Evolutionary conservation across 2,113 vertebrate species (phyloP).

Genomic region (Panthera leo): DNA sequence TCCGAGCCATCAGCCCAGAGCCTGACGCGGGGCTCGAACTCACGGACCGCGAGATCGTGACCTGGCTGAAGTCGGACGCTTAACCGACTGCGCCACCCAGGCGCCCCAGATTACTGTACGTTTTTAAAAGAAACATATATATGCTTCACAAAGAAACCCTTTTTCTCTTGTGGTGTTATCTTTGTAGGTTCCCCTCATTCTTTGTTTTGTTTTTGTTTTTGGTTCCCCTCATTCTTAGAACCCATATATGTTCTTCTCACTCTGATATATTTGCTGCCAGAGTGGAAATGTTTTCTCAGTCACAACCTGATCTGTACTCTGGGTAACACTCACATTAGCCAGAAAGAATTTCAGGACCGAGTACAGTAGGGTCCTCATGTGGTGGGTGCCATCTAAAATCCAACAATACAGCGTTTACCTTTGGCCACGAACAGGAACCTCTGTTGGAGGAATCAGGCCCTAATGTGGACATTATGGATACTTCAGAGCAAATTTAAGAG

Average conservation of each 20-base stretch:
- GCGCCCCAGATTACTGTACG: not conserved
- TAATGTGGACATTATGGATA: not conserved
- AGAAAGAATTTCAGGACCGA: not conserved
- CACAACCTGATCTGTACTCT: not conserved
- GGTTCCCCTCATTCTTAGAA: not conserved
- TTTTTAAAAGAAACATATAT: not conserved
- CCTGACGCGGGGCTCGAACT: too few relatives aligned
- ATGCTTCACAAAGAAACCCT: not conserved
- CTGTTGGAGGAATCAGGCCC: not conserved
- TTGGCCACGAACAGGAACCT: not conserved
- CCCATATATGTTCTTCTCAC: not conserved
- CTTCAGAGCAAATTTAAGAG: not conserved
- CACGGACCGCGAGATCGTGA: too few relatives aligned
- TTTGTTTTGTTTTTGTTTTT: not conserved
- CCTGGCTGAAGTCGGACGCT: too few relatives aligned
- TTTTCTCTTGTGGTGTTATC: not conserved
- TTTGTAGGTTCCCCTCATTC: not conserved
- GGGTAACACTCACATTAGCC: not conserved
- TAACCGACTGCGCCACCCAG: too few relatives aligned
- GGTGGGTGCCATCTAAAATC: not conserved
- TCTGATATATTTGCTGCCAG: not conserved
- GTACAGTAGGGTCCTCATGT: fast-evolving
- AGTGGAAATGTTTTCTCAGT: not conserved
- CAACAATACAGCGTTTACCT: not conserved
- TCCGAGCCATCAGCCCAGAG: too few relatives aligned